Evolutionary conservation across 2,888 invertebrate species (phyloP).

Genomic region (Hylaea fasciaria): DNA sequence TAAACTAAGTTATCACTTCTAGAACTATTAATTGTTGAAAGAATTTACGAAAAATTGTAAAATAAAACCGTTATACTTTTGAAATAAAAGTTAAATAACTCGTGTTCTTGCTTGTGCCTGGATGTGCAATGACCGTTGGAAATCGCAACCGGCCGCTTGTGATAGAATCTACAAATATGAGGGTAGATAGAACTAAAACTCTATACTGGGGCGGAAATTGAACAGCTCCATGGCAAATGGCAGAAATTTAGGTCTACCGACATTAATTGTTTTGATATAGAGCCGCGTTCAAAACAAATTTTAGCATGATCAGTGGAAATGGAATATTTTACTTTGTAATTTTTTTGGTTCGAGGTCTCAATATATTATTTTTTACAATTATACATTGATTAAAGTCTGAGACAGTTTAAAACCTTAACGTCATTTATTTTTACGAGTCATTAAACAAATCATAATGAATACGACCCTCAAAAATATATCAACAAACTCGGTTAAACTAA

Average conservation of each 20-base stretch:
- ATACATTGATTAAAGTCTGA: too few relatives aligned
- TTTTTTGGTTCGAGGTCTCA: too few relatives aligned
- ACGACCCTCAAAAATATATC: too few relatives aligned
- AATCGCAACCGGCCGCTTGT: conserved; percentile 44
- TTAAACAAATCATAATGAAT: too few relatives aligned
- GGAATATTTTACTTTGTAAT: too few relatives aligned
- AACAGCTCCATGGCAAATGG: background rate
- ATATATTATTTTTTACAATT: too few relatives aligned
- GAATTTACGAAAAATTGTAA: conserved; percentile 16
- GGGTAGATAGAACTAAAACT: conserved; percentile 51
- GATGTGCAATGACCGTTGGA: conserved; percentile 66
- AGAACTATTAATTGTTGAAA: conserved; percentile 55
- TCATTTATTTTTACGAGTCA: too few relatives aligned
- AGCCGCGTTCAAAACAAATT: too few relatives aligned
- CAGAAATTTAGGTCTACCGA: conserved; percentile 1
- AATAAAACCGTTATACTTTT: too few relatives aligned
- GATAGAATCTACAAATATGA: conserved; percentile 25
- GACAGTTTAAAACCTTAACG: too few relatives aligned
- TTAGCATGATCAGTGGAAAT: too few relatives aligned
- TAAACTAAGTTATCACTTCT: conserved; percentile 45
- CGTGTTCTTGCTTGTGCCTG: conserved; percentile 63
- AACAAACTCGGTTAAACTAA: too few relatives aligned
- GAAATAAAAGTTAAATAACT: conserved; percentile 38
- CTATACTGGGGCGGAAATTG: background rate
- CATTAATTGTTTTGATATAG: background rate